Base-by-base conservation (phyloP, 1,140 invertebrate genomes). In the Drosophila setifemur region DNA sequence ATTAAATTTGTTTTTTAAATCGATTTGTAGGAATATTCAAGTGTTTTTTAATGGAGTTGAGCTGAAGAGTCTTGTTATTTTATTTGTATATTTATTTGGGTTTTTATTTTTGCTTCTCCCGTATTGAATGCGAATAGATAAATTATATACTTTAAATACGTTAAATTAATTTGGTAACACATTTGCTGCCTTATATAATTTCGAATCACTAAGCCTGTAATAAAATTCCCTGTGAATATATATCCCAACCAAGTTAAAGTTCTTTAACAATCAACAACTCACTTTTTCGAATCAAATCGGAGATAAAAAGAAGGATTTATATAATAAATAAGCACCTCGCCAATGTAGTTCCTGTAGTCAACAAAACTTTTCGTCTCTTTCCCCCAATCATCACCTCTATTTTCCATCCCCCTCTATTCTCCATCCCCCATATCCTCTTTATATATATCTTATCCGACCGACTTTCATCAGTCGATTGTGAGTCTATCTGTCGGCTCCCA, bases 281-380 rank as follows among this genome's bases (percentile, higher is more conserved):
- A 12, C 7, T 44, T 21, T 4, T 4, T 9, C 7, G 3, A 29
- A 29, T 49, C 47, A 49, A 37, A 35, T 49, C 29, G 31, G 37
- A 33, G 9, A 11, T 25, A 18, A 48, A 11, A 2, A 16, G 16
- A 19, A 33, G 23, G 18, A 16, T 52, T 9, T 55, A 53, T 33
- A 55, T 55, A 26, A 55, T 55, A 55, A 55, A 53, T 55, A 47
- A 55, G 53, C 45, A 26, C 52, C 53, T 55, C 52, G 52, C 21
- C 47, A 55, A 53, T 55, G 53, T 55, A 55, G 53, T 55, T 55
- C 6, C 26, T 29, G 26, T 48, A 54, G 42, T 47, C 25, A 31
- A 47, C 28, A n/a, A 29, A 55, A 55, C 21, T 57, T 57, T 43
- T 43, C 19, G 3, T 11, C 2, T 4, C 3, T 12, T 9, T 7